Evolutionary conservation across 2,888 invertebrate genomes (phyloP).

Genomic region (Griposia aprilina): DNA sequence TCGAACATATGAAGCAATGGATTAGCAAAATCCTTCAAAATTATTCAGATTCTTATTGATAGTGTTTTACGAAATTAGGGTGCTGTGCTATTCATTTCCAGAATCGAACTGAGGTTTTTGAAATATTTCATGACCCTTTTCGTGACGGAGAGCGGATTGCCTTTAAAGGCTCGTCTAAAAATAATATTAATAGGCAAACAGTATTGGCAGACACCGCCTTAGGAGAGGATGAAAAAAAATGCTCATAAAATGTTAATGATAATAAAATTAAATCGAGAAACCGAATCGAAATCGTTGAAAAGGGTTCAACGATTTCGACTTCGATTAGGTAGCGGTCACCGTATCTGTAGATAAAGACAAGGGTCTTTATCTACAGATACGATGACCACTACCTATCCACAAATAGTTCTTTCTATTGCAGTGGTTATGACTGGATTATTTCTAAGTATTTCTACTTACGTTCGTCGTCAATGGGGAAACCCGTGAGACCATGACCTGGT

Average conservation of each 20-base stretch:
- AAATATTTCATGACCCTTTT: neutral
- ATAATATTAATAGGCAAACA: neutral
- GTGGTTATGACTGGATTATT: neutral
- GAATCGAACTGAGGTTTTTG: neutral
- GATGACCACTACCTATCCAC: neutral
- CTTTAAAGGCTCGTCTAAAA: neutral
- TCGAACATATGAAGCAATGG: too few relatives aligned
- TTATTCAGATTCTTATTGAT: too few relatives aligned
- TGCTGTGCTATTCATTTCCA: neutral
- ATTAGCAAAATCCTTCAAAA: too few relatives aligned
- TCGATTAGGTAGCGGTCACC: too few relatives aligned
- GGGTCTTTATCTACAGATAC: conserved; percentile 4
- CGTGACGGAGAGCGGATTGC: too few relatives aligned
- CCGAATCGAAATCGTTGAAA: too few relatives aligned
- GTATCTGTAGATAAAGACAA: too few relatives aligned
- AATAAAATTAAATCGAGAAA: neutral
- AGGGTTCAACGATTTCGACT: too few relatives aligned
- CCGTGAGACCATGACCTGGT: conserved; percentile 36
- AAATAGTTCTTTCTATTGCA: neutral
- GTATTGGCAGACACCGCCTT: neutral
- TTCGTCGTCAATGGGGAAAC: conserved; percentile 29
- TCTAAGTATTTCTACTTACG: conserved; percentile 31
- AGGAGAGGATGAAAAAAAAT: too few relatives aligned
- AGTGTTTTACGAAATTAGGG: too few relatives aligned
- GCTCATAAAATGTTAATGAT: conserved; percentile 3